These are phyloP conservation scores for Campodea augens DNA, from an alignment of 1,140 invertebrate species.

Conservation along the genomic window DNA sequence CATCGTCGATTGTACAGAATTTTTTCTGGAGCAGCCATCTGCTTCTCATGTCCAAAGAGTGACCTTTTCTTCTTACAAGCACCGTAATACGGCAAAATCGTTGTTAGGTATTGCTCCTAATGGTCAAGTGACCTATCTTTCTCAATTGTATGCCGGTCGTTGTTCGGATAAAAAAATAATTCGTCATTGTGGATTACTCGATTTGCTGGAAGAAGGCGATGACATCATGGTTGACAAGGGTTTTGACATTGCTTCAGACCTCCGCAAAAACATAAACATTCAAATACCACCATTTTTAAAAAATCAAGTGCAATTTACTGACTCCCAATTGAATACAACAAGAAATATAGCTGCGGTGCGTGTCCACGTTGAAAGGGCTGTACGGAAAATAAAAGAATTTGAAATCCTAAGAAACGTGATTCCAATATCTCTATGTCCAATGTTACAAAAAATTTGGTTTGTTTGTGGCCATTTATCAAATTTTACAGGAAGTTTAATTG, in stretches of 20 bases:
- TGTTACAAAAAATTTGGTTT: neutral
- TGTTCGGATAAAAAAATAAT: constrained; percentile 14
- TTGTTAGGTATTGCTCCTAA: constrained; percentile 14
- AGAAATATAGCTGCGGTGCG: constrained; percentile 10
- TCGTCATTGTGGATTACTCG: constrained; percentile 6
- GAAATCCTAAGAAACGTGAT: constrained; percentile 8
- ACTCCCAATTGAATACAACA: constrained; percentile 1
- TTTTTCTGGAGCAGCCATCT: neutral
- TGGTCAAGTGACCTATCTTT: constrained; percentile 12
- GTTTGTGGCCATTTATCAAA: neutral
- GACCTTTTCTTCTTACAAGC: constrained; percentile 10
- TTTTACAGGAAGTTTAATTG: neutral
- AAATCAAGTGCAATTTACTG: constrained; percentile 1
- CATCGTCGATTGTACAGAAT: neutral
- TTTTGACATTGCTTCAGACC: constrained; percentile 12
- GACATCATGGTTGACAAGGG: constrained; percentile 15
- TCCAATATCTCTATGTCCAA: neutral
- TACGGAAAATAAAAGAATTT: constrained; percentile 12
- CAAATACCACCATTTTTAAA: neutral
- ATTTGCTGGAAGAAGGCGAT: constrained; percentile 13
- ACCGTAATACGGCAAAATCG: constrained; percentile 12
- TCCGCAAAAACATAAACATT: neutral
- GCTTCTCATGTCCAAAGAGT: neutral
- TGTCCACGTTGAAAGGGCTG: constrained; percentile 14
- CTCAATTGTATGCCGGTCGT: constrained; percentile 8